Evolutionary conservation across 2,888 invertebrate genomes (phyloP), one percentile per base, ranked within the genome.

Genomic region (Nasonovia ribisnigri): DNA sequence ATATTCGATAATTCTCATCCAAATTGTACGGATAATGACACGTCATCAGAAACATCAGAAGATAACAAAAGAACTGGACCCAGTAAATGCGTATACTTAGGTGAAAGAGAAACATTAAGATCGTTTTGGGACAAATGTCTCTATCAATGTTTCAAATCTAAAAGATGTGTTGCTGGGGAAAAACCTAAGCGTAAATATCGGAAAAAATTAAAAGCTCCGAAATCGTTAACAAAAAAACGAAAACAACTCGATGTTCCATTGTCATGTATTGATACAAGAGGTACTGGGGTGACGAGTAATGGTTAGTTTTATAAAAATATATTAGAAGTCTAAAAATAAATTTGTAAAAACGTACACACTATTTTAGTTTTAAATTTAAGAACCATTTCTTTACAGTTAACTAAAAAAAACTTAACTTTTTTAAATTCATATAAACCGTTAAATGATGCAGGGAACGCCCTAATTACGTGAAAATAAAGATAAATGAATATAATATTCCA

Each of bases 51-150:
- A 29, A n/a, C 46, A 43, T 89, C 84, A 3, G 93, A 84, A 42
- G 57, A 48, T 10, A 67, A 16, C 48, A 89, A 92, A 84, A 84
- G 42, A 84, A 87, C 89, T 13, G 46, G 36, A 0, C 46, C 48
- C 11, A 36, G 36, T 24, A 90, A 93, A 60, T 93, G 93, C 42
- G 48, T 60, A 51, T 93, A 93, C 29, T 84, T 93, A 42, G 93
- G 90, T 2, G 93, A 93, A 57, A 84, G 84, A 46, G 93, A 93
- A 60, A 93, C 90, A 26, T 60, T 93, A 46, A 43, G 36, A 60
- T 93, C 93, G 8, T 93, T 93, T 84, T 93, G 93, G 93, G 93
- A 93, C 60, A 93, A 93, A 89, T 93, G 93, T 42, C 84, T 90
- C 3, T 93, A 93, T 54, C 43, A 90, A n/a, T 93, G 93, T 60